Evolutionary conservation across 1,140 invertebrate species (phyloP), one percentile per base, ranked within the genome.

Genomic region (Pseudoatta argentina): DNA sequence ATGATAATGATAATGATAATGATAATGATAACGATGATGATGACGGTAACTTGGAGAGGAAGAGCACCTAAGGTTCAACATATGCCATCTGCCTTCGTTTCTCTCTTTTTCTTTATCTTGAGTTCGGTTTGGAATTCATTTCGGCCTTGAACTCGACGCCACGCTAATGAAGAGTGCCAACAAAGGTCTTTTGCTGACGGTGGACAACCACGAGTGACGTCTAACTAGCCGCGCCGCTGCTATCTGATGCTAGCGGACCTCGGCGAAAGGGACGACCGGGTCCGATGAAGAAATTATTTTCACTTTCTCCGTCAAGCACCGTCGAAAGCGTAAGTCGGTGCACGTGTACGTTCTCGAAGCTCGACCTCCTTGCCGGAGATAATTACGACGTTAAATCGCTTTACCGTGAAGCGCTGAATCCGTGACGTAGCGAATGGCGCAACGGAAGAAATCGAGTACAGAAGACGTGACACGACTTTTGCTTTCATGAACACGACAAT

Each of bases 111-210:
- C 2, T 30, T n/a, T 21, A 8, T 66, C 34, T 12, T 3, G 5
- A 6, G 39, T 27, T 59, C 16, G 16, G 34, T 85, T 76, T 77
- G 61, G 39, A 85, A 79, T 10, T 66, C 21, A 64, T 59, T 69
- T 7, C 79, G 90, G 64, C 90, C 90, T 90, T 91, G 88, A 91
- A 91, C 90, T 91, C 88, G 59, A 24, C 71, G 18, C 27, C 39
- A 59, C 55, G 86, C 61, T 91, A 91, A 91, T 79, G 89, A 88
- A 89, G 72, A 88, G 78, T 48, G 72, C 55, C 81, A 24, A 83
- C 21, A 81, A 75, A 61, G 83, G 69, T 86, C 73, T 48, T 30
- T 48, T 6, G 55, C 53, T 66, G 30, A 59, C 63, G 59, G 72
- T 73, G 87, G 87, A 89, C 87, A 87, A 66, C 44, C 77, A 21